Percentiles rank a stretch among this genome's conserved stretches.
Conservation (phyloP, 1,140 invertebrate species). For the Ceratina calcarata region DNA sequence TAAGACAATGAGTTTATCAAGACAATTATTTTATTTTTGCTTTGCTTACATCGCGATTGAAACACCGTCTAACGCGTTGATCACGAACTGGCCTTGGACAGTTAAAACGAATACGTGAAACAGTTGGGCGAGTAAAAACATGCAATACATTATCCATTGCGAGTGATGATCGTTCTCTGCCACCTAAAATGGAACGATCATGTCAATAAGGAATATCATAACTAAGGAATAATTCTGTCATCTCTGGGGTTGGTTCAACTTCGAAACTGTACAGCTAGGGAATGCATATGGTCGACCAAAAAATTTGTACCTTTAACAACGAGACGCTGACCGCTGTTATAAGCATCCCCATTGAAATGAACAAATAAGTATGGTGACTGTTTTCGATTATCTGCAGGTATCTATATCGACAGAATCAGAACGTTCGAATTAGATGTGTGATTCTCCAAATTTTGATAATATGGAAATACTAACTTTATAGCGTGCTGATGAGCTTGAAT, state of each 20-base stretch:
- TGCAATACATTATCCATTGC: background rate
- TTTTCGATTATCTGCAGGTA: conserved; percentile 1
- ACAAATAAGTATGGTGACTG: background rate
- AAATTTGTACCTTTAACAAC: background rate
- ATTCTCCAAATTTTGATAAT: background rate
- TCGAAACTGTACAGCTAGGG: too few relatives aligned
- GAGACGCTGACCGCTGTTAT: background rate
- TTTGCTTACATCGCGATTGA: too few relatives aligned
- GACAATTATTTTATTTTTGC: too few relatives aligned
- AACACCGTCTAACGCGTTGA: background rate
- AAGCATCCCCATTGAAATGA: conserved; percentile 1
- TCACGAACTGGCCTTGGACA: conserved; percentile 6
- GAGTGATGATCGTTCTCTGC: background rate
- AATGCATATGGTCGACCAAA: background rate
- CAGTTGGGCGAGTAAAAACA: background rate
- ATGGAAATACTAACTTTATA: background rate
- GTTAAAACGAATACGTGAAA: conserved; percentile 2
- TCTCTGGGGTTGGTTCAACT: too few relatives aligned
- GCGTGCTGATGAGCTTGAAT: background rate
- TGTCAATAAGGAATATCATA: too few relatives aligned
- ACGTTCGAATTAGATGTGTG: background rate
- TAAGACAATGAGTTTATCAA: too few relatives aligned
- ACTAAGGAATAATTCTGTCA: background rate
- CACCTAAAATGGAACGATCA: background rate
- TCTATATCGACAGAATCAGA: background rate